Percentiles rank a stretch among this genome's conserved stretches.
phyloP scores from a whole-genome alignment of 2,797 vertebrate genomes.

The Buceros bicornis region DNA sequence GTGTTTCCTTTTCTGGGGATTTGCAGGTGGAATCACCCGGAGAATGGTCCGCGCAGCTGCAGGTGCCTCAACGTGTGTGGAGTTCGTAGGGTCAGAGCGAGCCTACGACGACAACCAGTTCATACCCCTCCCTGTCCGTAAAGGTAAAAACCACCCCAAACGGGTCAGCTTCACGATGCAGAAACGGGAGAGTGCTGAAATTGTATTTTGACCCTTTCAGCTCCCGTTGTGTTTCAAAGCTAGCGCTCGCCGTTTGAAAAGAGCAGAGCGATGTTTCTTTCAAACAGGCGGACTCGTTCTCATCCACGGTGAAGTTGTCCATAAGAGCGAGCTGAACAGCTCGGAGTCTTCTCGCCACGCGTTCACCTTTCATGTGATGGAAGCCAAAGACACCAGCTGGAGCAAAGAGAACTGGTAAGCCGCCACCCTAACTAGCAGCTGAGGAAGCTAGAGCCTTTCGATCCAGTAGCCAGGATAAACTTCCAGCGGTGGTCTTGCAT shows the following conservation, averaged over 20 bases:
- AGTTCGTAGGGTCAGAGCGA: conserved; percentile 87
- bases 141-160: conserved; percentile 81
- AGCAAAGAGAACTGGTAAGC: conserved; percentile 93
- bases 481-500: neutral
- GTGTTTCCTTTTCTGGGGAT: neutral
- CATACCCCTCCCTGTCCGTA: conserved; percentile 84
- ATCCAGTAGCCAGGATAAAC: neutral
- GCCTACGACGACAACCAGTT: conserved; percentile 82
- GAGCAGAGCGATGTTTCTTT: neutral
- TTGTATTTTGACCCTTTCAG: neutral
- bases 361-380: conserved; percentile 96
- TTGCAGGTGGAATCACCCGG: conserved; percentile 86
- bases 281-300: conserved; percentile 87
- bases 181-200: neutral
- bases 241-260: neutral
- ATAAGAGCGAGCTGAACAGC: conserved; percentile 89
- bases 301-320: conserved; percentile 94
- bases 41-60: conserved; percentile 88
- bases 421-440: neutral
- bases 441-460: neutral
- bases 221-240: neutral
- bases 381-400: conserved; percentile 87
- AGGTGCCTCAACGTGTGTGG: conserved; percentile 81
- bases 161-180: accelerated
- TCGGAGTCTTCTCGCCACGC: conserved; percentile 88